A percentile compares a stretch with the other conserved stretches of the same genome.
phyloP scores from a whole-genome alignment of 2,888 invertebrate species.

The Drepana falcataria region DNA sequence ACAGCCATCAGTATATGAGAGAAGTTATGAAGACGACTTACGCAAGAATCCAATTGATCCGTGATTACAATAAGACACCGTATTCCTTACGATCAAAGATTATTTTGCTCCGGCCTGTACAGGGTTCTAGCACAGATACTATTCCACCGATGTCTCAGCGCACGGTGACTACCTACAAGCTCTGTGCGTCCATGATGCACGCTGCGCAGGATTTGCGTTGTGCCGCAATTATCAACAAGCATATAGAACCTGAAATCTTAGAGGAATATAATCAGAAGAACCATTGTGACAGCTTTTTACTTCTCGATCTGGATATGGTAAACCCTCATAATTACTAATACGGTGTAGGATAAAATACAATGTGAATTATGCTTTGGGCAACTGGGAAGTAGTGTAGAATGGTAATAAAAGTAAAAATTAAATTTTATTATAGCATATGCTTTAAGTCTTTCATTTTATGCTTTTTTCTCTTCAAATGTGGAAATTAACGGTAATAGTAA shows the following conservation, averaged over 20 bases:
- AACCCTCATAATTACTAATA: background rate
- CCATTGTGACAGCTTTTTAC: conserved; percentile 7
- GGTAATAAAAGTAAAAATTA: no score
- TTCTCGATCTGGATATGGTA: background rate
- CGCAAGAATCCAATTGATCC: conserved; percentile 5
- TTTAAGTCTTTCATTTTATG: no score
- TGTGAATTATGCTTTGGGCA: no score
- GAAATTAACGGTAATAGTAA: no score
- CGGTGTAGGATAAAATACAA: no score
- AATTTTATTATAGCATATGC: no score
- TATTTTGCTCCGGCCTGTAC: conserved; percentile 5
- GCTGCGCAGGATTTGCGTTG: conserved; percentile 8
- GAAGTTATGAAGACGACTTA: conserved; percentile 6
- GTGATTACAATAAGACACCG: conserved; percentile 2
- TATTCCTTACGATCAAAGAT: conserved; percentile 7
- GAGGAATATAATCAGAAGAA: conserved; percentile 8
- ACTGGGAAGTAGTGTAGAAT: no score
- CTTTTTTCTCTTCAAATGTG: no score
- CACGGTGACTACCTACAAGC: conserved; percentile 2
- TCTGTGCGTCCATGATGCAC: conserved; percentile 3
- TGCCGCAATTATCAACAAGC: conserved; percentile 9
- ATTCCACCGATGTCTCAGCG: background rate
- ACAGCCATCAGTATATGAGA: conserved; percentile 7
- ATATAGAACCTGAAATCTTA: conserved; percentile 5
- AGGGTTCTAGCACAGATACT: background rate